Base-by-base conservation (phyloP, 1,140 invertebrate genomes). In the Eubasilissa regina region DNA sequence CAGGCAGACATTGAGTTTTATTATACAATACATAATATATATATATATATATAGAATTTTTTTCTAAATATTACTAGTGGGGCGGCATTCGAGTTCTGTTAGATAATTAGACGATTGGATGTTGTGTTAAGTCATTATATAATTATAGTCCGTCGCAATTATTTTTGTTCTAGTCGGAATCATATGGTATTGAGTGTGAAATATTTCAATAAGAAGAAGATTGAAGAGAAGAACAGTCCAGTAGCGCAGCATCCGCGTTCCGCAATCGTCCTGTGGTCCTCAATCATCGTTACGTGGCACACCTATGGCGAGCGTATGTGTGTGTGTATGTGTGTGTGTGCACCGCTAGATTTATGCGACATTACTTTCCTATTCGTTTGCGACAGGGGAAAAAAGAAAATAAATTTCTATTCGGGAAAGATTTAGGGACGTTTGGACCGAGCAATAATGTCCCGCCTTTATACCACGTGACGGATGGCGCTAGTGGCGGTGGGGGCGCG, bases 391-490 rank as follows among this genome's bases (percentile, higher is more conserved):
- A 81, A 78, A 79, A 81, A 53, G 80, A 81, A 79, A 82, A 80
- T 89, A 89, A 89, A 89, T 89, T 89, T 87, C 88, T 89, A 87
- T 87, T 87, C 85, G 86, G 86, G 72, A 87, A 70, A 89, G 88
- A 89, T 89, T 89, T 89, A 89, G 85, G 86, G 87, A 87, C 88
- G 87, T 89, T 89, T 89, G 87, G 88, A 89, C 88, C 88, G 87
- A 88, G 88, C 88, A 89, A 89, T 89, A 89, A 89, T 89, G 88
- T 89, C 88, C 87, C 85, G 88, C 88, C 89, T 89, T 89, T 89
- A 88, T 89, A 86, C 87, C 88, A 86, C 87, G 87, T 89, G 88
- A 89, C 87, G 89, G 85, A 89, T 89, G 87, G 87, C 73, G 15
- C 13, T n/a, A 4, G 13, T 35, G 7, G 79, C 13, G 51, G 60